phyloP scores from a whole-genome alignment of 2,888 invertebrate species.

The Ormyrus pomaceus region DNA sequence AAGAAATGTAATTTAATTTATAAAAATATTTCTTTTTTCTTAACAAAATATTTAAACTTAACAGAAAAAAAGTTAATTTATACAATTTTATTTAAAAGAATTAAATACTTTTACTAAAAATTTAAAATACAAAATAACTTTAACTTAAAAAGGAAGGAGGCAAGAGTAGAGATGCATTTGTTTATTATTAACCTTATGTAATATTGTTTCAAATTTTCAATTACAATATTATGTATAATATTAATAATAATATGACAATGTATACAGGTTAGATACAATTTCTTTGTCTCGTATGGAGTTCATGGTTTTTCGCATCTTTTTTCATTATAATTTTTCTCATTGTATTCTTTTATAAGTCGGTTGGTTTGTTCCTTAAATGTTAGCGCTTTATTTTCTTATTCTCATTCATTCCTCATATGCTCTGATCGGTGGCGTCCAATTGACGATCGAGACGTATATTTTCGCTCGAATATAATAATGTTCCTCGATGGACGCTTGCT shows the following conservation, averaged over 20 bases:
- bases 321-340: slow-evolving; percentile 63
- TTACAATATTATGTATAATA: slow-evolving; percentile 75
- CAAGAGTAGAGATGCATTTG: slow-evolving; percentile 74
- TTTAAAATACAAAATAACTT: neutral
- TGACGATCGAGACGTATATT: slow-evolving; percentile 66
- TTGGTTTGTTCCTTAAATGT: slow-evolving; percentile 57
- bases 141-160: slow-evolving; percentile 36
- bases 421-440: slow-evolving; percentile 68
- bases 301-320: slow-evolving; percentile 69
- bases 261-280: slow-evolving; percentile 76
- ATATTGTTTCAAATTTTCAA: slow-evolving; percentile 75
- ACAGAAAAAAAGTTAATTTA: too few relatives aligned
- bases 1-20: too few relatives aligned
- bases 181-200: slow-evolving; percentile 76
- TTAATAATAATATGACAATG: slow-evolving; percentile 75
- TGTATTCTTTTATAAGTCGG: slow-evolving; percentile 54
- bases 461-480: slow-evolving; percentile 58
- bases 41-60: too few relatives aligned
- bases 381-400: slow-evolving; percentile 57
- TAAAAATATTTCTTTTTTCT: too few relatives aligned
- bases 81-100: too few relatives aligned
- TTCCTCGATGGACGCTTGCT: slow-evolving; percentile 70
- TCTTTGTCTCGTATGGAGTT: slow-evolving; percentile 72
- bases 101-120: too few relatives aligned
- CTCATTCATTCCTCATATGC: slow-evolving; percentile 70